Evolutionary conservation across 2,888 invertebrate species (phyloP), one percentile per base, ranked within the genome.

Genomic region (Orchesellides sinensis): DNA sequence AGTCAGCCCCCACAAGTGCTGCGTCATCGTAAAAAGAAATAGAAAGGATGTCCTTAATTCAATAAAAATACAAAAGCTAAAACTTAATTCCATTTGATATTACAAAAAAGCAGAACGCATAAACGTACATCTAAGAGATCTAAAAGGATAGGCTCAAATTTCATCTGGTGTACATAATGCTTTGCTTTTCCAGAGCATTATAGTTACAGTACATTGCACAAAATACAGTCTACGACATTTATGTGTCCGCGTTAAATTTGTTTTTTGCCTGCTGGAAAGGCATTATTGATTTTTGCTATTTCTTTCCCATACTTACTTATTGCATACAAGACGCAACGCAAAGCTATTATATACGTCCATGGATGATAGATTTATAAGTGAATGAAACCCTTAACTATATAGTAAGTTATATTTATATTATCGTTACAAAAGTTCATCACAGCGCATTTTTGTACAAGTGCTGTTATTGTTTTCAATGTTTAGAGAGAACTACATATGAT

Each of bases 181-280:
- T 40, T 14, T 40, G 40, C n/a, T 14, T n/a, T n/a, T n/a, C n/a
- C n/a, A 40, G n/a, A 14, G n/a, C 10, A 40, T 40, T 40, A 40
- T 40, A 40, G 40, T 14, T 40, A 40, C 40, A 40, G 4, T 40
- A 40, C 40, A 32, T 6, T 32, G n/a, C 40, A 40, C 10, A 40
- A n/a, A n/a, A n/a, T n/a, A n/a, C n/a, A n/a, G n/a, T n/a, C n/a
- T n/a, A n/a, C n/a, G n/a, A n/a, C n/a, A n/a, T n/a, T n/a, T n/a
- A n/a, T n/a, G n/a, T n/a, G n/a, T n/a, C n/a, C n/a, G n/a, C n/a
- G n/a, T n/a, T n/a, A n/a, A n/a, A n/a, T n/a, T n/a, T n/a, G 40
- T 61, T 27, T 25, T 27, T 73, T 61, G 74, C 65, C 75, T 75
- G 65, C 75, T 75, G 75, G 75, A 66, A 54, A 75, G 75, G 75